Conservation (phyloP, 1,140 invertebrate species). For the Goniozus legneri region DNA sequence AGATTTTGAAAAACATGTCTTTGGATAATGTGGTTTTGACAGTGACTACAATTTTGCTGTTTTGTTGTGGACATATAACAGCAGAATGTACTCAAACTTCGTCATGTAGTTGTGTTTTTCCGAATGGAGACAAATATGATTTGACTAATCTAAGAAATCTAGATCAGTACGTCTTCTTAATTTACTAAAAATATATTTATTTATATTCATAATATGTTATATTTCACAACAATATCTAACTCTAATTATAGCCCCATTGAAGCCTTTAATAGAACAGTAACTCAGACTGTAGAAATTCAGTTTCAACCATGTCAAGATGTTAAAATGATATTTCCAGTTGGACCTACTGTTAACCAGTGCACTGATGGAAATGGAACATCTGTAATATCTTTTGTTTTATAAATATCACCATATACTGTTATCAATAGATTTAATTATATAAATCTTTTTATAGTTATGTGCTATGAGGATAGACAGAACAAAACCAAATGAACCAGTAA, state of each 20-base stretch:
- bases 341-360: neutral
- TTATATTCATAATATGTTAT: neutral
- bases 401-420: neutral
- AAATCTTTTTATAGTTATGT: conserved; percentile 18
- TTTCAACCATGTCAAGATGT: conserved; percentile 7
- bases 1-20: conserved; percentile 29
- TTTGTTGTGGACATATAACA: neutral
- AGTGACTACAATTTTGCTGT: too few relatives aligned
- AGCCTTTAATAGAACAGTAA: too few relatives aligned
- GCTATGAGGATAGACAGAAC: neutral
- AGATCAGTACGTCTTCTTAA: neutral
- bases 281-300: neutral
- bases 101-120: conserved; percentile 15
- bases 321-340: neutral
- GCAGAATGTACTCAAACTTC: conserved; percentile 17
- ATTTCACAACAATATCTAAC: neutral
- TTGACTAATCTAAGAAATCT: conserved; percentile 19
- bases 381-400: neutral
- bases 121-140: conserved; percentile 15
- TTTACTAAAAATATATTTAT: neutral
- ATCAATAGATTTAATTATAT: neutral
- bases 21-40: too few relatives aligned
- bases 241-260: neutral
- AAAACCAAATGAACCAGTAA: too few relatives aligned
- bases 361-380: neutral